These are phyloP conservation scores for Tachina grossa DNA, from an alignment of 2,888 invertebrate genomes.

Conservation along the genomic window DNA sequence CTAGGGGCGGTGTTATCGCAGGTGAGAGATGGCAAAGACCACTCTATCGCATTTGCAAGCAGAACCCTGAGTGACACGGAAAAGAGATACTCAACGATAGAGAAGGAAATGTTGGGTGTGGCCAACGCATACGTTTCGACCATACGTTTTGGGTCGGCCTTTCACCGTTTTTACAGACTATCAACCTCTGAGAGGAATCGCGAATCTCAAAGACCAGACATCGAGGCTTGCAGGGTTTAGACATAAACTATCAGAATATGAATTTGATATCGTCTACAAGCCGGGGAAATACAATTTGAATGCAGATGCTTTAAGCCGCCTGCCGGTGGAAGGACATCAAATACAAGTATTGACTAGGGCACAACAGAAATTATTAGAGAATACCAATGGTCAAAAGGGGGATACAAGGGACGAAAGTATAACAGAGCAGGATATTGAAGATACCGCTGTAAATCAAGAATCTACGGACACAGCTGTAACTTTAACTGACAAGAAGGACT, in stretches of 20 bases:
- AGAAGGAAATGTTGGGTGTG: too few relatives aligned
- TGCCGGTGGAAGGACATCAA: neutral
- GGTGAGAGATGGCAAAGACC: too few relatives aligned
- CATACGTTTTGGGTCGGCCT: too few relatives aligned
- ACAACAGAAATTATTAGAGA: neutral
- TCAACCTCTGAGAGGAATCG: neutral
- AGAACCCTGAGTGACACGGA: too few relatives aligned
- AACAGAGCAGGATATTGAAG: neutral
- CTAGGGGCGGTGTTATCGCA: too few relatives aligned
- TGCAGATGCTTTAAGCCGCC: neutral
- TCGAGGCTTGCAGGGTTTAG: neutral
- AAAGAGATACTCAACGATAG: too few relatives aligned
- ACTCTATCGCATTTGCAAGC: too few relatives aligned
- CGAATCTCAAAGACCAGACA: neutral
- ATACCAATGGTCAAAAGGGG: neutral
- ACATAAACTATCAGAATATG: neutral
- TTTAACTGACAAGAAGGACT: neutral
- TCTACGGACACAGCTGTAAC: neutral
- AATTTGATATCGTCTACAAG: neutral
- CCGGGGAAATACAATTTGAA: neutral
- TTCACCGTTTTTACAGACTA: too few relatives aligned
- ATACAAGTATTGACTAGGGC: neutral
- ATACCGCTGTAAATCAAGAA: neutral
- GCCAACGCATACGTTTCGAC: too few relatives aligned
- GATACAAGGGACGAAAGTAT: neutral